Base-by-base conservation (phyloP, 2,113 vertebrate genomes). In the Centropus unirufus region DNA sequence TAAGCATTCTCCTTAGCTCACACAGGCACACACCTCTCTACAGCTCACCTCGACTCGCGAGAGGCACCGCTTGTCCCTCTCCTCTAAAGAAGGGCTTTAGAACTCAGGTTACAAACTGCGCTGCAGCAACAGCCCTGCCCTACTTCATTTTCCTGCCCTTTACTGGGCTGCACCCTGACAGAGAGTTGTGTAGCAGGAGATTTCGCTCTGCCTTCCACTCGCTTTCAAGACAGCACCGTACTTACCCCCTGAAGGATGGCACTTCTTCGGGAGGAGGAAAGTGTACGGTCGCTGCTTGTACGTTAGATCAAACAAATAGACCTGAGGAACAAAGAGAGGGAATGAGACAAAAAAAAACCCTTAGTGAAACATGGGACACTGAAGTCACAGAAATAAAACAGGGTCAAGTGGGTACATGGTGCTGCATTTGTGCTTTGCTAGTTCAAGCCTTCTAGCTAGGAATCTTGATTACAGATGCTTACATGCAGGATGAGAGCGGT, bases 251-350 rank as follows among this genome's bases (percentile, higher is more conserved):
- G 98, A 98, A 79, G 98, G 85, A 62, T 99, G 99, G 97, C 98
- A 99, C 97, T 99, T 99, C 98, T 99, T 99, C 29, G 99, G 99
- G 96, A 99, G 98, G 87, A 99, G 98, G 59, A 99, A 99, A 21
- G 99, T 99, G 91, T 99, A 99, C 1, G 99, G 99, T 95, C 98
- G 98, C 95, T 99, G 99, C 95, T 99, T 99, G 87, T 99, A 99
- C 2, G 99, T 99, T 96, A 99, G 92, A 94, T 99, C 99, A 97
- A 99, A 99, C 96, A 99, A 97, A 97, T 99, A 99, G 63, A 99
- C 99, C 99, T 99, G 81, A 90, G 63, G 77, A 61, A 55, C 13
- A 44, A 62, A 90, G 73, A 83, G 55, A 80, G 75, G 84, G 55
- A 94, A 88, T 20, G 54, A 54, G 78, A 66, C 44, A 81, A 64